phyloP scores from a whole-genome alignment of 2,113 vertebrate genomes.

The Epinephelus moara region DNA sequence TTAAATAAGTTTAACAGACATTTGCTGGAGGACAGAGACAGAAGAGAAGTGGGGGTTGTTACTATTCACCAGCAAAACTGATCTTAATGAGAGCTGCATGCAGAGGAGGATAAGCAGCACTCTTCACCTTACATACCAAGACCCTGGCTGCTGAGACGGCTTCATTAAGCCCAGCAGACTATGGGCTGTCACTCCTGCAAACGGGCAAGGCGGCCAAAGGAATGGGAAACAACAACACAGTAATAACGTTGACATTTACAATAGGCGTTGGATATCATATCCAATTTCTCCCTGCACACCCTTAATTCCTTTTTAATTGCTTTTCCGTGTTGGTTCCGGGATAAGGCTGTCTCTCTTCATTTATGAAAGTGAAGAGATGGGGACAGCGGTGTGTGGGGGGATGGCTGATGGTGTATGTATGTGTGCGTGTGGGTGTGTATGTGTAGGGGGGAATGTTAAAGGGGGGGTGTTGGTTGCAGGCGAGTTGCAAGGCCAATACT shows the following conservation, averaged over 20 bases:
- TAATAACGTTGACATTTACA: slow-evolving; percentile 85
- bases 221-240: slow-evolving; percentile 81
- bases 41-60: slow-evolving; percentile 41
- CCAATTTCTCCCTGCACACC: slow-evolving; percentile 81
- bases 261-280: slow-evolving; percentile 81
- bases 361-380: slow-evolving; percentile 73
- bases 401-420: slow-evolving; percentile 27
- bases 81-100: slow-evolving; percentile 76
- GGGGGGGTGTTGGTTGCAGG: slow-evolving; percentile 21
- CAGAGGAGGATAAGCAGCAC: slow-evolving; percentile 70
- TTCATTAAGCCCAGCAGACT: slow-evolving; percentile 78
- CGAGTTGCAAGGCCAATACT: slow-evolving; percentile 45
- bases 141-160: slow-evolving; percentile 72
- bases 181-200: slow-evolving; percentile 77
- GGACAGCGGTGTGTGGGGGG: slow-evolving; percentile 60
- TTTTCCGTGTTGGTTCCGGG: slow-evolving; percentile 78
- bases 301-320: slow-evolving; percentile 86
- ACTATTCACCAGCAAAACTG: slow-evolving; percentile 47
- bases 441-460: slow-evolving; percentile 10
- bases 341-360: slow-evolving; percentile 83
- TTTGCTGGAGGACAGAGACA: slow-evolving; percentile 54
- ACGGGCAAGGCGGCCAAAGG: slow-evolving; percentile 68
- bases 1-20: slow-evolving; percentile 67
- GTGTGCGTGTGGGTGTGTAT: slow-evolving; percentile 25
- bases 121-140: slow-evolving; percentile 68